phyloP scores from a whole-genome alignment of 2,888 invertebrate species.

The Luperina testacea region DNA sequence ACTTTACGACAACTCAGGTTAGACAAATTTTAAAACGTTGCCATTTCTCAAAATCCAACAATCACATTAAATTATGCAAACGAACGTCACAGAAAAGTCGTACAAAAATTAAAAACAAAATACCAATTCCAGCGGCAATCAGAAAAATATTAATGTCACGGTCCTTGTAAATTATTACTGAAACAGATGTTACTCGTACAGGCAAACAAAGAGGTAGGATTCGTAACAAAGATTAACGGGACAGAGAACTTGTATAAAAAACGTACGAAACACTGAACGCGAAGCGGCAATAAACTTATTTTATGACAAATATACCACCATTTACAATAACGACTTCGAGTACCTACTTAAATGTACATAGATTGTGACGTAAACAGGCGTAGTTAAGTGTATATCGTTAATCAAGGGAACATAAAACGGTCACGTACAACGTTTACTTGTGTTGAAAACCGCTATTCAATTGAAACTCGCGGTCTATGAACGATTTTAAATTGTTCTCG shows the following conservation, averaged over 20 bases:
- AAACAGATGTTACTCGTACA: conserved; percentile 85
- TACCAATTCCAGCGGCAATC: conserved; percentile 67
- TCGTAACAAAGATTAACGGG: conserved; percentile 82
- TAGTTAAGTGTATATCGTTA: conserved; percentile 58
- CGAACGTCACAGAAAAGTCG: conserved; percentile 24
- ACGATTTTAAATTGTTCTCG: conserved; percentile 32
- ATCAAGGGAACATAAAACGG: conserved; percentile 49
- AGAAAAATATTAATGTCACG: conserved; percentile 74
- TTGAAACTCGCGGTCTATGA: conserved; percentile 36
- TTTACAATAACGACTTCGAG: conserved; percentile 59
- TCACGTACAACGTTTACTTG: conserved; percentile 52
- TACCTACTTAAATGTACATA: conserved; percentile 60
- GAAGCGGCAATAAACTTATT: conserved; percentile 69
- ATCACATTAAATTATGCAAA: conserved; percentile 33
- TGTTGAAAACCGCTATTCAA: conserved; percentile 41
- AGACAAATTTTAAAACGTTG: not conserved
- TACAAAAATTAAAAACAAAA: conserved; percentile 59
- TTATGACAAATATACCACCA: conserved; percentile 67
- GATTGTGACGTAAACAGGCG: conserved; percentile 54
- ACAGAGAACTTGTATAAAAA: conserved; percentile 72
- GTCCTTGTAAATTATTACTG: conserved; percentile 82
- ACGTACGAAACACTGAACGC: conserved; percentile 68
- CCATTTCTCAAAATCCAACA: conserved; percentile 8
- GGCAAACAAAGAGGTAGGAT: conserved; percentile 77
- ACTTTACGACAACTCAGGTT: too few species aligned